These are phyloP conservation scores for Heliornis fulica DNA, from an alignment of 2,113 vertebrate genomes.

Conservation along the genomic window DNA sequence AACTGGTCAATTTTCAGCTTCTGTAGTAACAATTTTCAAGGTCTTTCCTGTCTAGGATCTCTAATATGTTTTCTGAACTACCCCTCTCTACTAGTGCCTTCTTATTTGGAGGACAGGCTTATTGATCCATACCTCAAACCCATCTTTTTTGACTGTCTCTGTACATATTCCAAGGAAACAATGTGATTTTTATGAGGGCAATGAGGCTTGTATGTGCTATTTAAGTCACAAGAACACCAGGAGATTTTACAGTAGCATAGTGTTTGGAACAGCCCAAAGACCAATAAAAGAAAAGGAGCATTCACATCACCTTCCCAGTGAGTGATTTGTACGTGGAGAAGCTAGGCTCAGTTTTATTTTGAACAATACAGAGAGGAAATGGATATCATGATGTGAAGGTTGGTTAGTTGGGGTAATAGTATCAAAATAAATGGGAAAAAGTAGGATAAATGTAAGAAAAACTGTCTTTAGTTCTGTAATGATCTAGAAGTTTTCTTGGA, in stretches of 20 bases:
- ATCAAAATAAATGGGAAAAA: neutral
- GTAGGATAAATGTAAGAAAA: neutral
- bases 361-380: neutral
- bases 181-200: neutral
- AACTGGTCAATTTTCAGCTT: neutral
- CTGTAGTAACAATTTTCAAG: neutral
- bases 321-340: neutral
- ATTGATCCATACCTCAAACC: neutral
- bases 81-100: neutral
- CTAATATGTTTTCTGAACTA: neutral
- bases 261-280: neutral
- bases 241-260: neutral
- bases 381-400: neutral
- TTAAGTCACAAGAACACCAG: neutral
- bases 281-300: neutral
- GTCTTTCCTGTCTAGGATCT: neutral
- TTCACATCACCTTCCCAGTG: constrained; percentile 8
- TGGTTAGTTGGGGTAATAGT: neutral
- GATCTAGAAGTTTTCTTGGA: neutral
- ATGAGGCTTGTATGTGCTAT: rapidly evolving
- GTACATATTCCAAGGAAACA: neutral
- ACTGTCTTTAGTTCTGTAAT: neutral
- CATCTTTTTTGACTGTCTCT: neutral
- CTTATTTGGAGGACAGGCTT: neutral
- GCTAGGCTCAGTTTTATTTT: neutral